phyloP scores from a whole-genome alignment of 2,797 vertebrate species.

The Remorina albescens region DNA sequence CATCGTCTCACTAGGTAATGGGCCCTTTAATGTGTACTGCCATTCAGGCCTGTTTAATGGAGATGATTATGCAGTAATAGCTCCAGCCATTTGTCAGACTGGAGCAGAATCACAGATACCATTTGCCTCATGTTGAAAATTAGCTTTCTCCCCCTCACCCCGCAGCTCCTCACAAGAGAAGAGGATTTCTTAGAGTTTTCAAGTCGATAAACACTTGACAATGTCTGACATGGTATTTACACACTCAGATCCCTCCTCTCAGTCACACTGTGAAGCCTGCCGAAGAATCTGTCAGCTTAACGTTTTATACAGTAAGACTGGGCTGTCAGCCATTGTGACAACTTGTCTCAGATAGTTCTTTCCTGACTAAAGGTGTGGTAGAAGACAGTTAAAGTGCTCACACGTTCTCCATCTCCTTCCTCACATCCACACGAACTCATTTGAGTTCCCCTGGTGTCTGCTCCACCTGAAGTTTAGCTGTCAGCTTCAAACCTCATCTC shows the following conservation, averaged over 20 bases:
- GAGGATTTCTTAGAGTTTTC: constrained; percentile 32
- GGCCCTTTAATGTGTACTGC: constrained; percentile 69
- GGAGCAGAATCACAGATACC: constrained; percentile 68
- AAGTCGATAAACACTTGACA: constrained; percentile 56
- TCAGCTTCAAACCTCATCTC: constrained; percentile 60
- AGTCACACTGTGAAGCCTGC: constrained; percentile 28
- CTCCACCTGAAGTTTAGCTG: constrained; percentile 65
- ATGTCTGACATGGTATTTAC: constrained; percentile 58
- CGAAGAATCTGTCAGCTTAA: constrained; percentile 42
- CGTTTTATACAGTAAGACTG: constrained; percentile 34
- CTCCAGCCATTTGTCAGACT: constrained; percentile 72
- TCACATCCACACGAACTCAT: constrained; percentile 18
- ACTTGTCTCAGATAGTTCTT: constrained; percentile 37
- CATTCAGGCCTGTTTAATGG: constrained; percentile 70
- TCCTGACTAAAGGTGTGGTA: constrained; percentile 23
- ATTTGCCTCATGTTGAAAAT: constrained; percentile 60
- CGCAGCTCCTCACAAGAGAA: constrained; percentile 27
- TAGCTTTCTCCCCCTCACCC: constrained; percentile 37
- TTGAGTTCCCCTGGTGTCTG: constrained; percentile 28
- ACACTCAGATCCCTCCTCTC: constrained; percentile 34
- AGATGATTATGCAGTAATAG: constrained; percentile 75
- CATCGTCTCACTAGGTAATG: constrained; percentile 62
- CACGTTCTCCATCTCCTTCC: constrained; percentile 8
- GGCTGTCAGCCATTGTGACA: constrained; percentile 57
- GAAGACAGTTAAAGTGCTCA: constrained; percentile 31